A percentile compares a stretch with the other conserved stretches of the same genome.
Conservation (phyloP, 2,113 vertebrate species). For the Xenus cinereus region DNA sequence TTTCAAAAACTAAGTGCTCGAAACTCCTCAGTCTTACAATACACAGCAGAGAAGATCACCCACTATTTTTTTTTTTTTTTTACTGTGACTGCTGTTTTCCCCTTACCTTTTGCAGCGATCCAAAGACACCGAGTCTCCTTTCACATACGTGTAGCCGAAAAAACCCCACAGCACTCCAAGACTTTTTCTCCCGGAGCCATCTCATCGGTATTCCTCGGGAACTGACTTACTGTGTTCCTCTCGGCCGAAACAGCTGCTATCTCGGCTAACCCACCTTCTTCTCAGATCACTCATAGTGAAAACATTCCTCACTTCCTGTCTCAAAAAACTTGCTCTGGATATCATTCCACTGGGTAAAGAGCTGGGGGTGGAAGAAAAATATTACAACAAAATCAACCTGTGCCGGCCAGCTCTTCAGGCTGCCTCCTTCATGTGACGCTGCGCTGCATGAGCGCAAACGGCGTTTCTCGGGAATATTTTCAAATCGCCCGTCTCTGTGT, state of each 20-base stretch:
- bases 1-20: background rate
- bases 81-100: background rate
- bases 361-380: constrained; percentile 52
- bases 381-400: background rate
- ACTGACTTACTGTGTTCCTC: constrained; percentile 22
- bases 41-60: background rate
- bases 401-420: background rate
- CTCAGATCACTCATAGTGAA: constrained; percentile 64
- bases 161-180: rapidly evolving
- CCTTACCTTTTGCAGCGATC: constrained; percentile 40
- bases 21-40: background rate
- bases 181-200: constrained; percentile 15
- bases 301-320: constrained; percentile 86
- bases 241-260: constrained; percentile 28
- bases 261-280: constrained; percentile 47
- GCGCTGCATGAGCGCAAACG: background rate
- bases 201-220: constrained; percentile 56
- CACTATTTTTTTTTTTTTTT: background rate
- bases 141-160: background rate
- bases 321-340: constrained; percentile 57
- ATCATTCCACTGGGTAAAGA: constrained; percentile 77
- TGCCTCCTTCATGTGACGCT: background rate
- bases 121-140: background rate
- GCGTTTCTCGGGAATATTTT: background rate
- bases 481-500: background rate